phyloP scores from a whole-genome alignment of 2,888 invertebrate species.

The Drosophila melanocephala region DNA sequence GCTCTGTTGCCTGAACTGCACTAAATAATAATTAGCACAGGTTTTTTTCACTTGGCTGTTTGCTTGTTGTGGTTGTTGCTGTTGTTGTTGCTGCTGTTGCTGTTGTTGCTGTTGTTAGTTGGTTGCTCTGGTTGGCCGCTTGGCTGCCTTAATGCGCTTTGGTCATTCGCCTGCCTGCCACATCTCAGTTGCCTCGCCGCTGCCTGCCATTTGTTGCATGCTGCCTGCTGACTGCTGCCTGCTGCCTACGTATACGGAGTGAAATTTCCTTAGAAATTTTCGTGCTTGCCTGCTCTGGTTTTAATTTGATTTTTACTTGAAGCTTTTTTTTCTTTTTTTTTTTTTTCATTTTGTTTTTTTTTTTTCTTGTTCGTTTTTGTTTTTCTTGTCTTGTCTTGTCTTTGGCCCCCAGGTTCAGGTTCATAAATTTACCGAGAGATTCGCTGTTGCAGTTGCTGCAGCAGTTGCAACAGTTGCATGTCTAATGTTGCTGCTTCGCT shows the following conservation, averaged over 20 bases:
- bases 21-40: constrained; percentile 84
- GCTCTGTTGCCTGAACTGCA: constrained; percentile 61
- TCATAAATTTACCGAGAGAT: constrained; percentile 80
- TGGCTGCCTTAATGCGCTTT: constrained; percentile 81
- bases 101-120: constrained; percentile 43
- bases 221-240: constrained; percentile 19
- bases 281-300: constrained; percentile 83
- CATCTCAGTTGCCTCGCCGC: constrained; percentile 3
- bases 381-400: constrained; percentile 29
- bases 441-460: constrained; percentile 37
- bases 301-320: constrained; percentile 81
- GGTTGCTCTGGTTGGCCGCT: constrained; percentile 63
- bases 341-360: constrained; percentile 22
- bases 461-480: constrained; percentile 65
- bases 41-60: constrained; percentile 61
- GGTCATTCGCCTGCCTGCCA: constrained; percentile 66
- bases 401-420: constrained; percentile 79
- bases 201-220: constrained; percentile 32
- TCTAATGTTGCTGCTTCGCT: constrained; percentile 81
- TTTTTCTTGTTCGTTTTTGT: constrained; percentile 29
- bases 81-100: constrained; percentile 29
- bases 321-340: constrained; percentile 28
- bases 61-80: constrained; percentile 40
- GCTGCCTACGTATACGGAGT: constrained; percentile 71
- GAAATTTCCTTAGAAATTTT: constrained; percentile 83